phyloP scores from a whole-genome alignment of 2,113 vertebrate genomes.

The Carettochelys insculpta region DNA sequence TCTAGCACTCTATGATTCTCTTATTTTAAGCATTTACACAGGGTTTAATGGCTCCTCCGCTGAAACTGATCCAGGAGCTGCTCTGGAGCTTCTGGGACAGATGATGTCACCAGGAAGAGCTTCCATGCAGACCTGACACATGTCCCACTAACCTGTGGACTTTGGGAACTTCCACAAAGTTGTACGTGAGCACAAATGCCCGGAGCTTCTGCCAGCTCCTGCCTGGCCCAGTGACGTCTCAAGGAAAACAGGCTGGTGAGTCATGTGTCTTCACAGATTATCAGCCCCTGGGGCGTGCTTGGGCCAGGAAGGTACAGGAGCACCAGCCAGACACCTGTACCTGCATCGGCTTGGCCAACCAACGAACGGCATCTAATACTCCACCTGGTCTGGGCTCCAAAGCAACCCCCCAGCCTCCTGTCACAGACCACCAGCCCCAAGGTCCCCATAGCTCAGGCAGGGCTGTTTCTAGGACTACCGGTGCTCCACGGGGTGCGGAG shows the following conservation, averaged over 20 bases:
- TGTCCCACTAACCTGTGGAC: not conserved
- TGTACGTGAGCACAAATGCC: not conserved
- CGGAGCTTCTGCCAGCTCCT: not conserved
- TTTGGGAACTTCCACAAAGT: not conserved
- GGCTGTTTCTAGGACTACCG: too few relatives aligned
- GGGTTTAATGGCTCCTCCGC: not conserved
- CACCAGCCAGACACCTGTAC: too few relatives aligned
- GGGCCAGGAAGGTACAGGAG: too few relatives aligned
- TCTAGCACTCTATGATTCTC: too few relatives aligned
- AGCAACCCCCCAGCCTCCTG: not conserved
- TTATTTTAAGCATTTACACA: not conserved
- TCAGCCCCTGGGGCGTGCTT: too few relatives aligned
- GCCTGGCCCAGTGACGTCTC: not conserved
- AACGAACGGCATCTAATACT: not conserved
- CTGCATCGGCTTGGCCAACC: not conserved
- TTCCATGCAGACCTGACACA: not conserved
- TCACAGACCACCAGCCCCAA: too few relatives aligned
- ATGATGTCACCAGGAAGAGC: not conserved
- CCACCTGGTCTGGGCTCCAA: not conserved
- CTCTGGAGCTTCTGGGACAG: not conserved
- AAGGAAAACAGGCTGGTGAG: not conserved
- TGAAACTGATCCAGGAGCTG: not conserved
- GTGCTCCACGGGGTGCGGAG: too few relatives aligned
- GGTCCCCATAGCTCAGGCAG: too few relatives aligned
- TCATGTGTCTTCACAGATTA: not conserved